A percentile compares a stretch with the other conserved stretches of the same genome.
These are phyloP conservation scores for Drosophila acutilabella DNA, from an alignment of 2,888 invertebrate species.

Conservation along the genomic window DNA sequence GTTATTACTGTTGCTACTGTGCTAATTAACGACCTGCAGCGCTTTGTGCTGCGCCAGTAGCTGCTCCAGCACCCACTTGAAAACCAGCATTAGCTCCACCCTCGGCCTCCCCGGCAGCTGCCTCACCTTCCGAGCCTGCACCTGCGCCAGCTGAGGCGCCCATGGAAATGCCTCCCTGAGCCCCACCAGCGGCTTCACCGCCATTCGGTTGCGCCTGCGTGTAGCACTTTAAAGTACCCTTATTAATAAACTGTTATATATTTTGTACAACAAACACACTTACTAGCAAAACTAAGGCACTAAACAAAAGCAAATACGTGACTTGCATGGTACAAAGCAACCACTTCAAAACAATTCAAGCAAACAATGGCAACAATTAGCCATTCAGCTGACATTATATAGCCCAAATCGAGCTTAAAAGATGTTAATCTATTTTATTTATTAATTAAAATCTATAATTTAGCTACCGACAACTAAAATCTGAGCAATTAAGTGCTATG, in stretches of 20 bases:
- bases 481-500: conserved; percentile 23
- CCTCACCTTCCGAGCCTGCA: conserved; percentile 17
- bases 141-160: conserved; percentile 34
- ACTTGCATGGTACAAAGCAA: conserved; percentile 33
- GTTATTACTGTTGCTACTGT: conserved; percentile 1
- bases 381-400: conserved; percentile 25
- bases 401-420: conserved; percentile 12
- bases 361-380: conserved; percentile 4
- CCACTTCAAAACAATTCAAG: background rate
- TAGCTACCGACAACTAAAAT: conserved; percentile 7
- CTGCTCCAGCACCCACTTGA: conserved; percentile 42
- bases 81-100: conserved; percentile 44
- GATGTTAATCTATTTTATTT: conserved; percentile 10
- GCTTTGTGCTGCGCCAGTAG: conserved; percentile 25
- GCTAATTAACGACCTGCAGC: conserved; percentile 32
- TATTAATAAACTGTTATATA: background rate
- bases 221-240: conserved; percentile 19
- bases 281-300: conserved; percentile 33
- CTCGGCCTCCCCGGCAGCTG: conserved; percentile 30
- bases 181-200: conserved; percentile 28
- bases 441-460: background rate
- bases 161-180: conserved; percentile 42
- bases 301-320: conserved; percentile 8
- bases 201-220: conserved; percentile 3
- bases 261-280: background rate